phyloP scores from a whole-genome alignment of 2,888 invertebrate species.

The Ormyrus thymus region DNA sequence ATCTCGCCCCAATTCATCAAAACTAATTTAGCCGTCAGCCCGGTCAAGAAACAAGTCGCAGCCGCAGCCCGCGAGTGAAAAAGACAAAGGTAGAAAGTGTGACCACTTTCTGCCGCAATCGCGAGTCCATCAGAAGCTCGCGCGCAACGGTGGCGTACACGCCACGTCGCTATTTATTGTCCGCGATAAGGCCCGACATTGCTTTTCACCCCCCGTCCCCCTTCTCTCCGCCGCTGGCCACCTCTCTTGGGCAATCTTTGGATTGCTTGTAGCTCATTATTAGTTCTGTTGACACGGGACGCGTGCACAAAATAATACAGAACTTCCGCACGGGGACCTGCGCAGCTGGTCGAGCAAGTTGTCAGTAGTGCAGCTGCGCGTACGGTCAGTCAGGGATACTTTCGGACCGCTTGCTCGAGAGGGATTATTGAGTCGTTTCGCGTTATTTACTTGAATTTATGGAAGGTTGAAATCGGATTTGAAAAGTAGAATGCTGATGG shows the following conservation, averaged over 20 bases:
- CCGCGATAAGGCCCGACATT: constrained; percentile 51
- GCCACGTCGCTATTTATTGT: constrained; percentile 57
- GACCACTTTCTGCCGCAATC: constrained; percentile 56
- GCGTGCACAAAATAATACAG: constrained; percentile 25
- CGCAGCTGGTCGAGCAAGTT: no score
- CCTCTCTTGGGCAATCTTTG: neutral
- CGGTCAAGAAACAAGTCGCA: constrained; percentile 20
- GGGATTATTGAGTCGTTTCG: no score
- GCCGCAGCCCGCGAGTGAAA: constrained; percentile 12
- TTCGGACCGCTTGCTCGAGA: no score
- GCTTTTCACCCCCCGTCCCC: constrained; percentile 25
- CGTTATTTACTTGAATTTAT: no score
- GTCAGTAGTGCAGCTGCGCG: no score
- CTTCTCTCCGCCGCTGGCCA: neutral
- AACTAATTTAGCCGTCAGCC: constrained; percentile 43
- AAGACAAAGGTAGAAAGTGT: constrained; percentile 20
- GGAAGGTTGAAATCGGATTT: no score
- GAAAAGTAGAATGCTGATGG: no score
- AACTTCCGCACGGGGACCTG: constrained; percentile 1
- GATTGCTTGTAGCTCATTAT: constrained; percentile 5
- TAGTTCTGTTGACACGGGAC: constrained; percentile 14
- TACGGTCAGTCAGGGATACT: no score
- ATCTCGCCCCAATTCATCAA: neutral
- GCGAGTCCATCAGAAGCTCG: constrained; percentile 33
- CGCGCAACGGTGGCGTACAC: constrained; percentile 48